Base-by-base conservation (phyloP, 2,888 invertebrate genomes). In the Anthrax anthrax region DNA sequence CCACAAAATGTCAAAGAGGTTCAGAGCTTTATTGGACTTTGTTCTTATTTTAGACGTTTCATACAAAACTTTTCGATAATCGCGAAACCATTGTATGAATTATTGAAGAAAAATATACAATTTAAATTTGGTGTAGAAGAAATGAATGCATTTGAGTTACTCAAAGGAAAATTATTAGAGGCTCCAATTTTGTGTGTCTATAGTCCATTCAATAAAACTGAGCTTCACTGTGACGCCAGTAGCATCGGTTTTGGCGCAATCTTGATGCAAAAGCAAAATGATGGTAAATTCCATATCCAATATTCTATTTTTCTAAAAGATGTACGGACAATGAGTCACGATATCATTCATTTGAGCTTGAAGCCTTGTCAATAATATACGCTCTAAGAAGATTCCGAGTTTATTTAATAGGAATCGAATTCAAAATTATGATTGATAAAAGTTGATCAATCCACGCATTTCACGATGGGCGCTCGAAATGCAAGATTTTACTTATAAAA, bases 181-280 rank as follows among this genome's bases (percentile, higher is more conserved):
- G 18, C 43, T 39, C 57, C 53, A 18, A 3, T 61, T n/a, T 47
- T 63, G n/a, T 51, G 54, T 6, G 40, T 63, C 5, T 63, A 41
- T 50, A 44, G 47, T 12, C 57, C 57, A 9, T 23, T 40, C 17
- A 19, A 40, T 23, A 8, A 23, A 23, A 23, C 23, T n/a, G 17
- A 38, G 17, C 13, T 38, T n/a, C n/a, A n/a, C n/a, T n/a, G n/a
- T n/a, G n/a, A n/a, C n/a, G n/a, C n/a, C n/a, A n/a, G n/a, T n/a
- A n/a, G n/a, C n/a, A n/a, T n/a, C n/a, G n/a, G n/a, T n/a, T n/a
- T n/a, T n/a, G n/a, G n/a, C n/a, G n/a, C n/a, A n/a, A n/a, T n/a
- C n/a, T n/a, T n/a, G n/a, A n/a, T n/a, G n/a, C n/a, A n/a, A n/a
- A n/a, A n/a, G 10, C 38, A 38, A 17, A 17, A 4, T 17, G 38